These are phyloP conservation scores for Caenorhabditis imperialis DNA, from an alignment of 2,888 invertebrate genomes.

Conservation along the genomic window DNA sequence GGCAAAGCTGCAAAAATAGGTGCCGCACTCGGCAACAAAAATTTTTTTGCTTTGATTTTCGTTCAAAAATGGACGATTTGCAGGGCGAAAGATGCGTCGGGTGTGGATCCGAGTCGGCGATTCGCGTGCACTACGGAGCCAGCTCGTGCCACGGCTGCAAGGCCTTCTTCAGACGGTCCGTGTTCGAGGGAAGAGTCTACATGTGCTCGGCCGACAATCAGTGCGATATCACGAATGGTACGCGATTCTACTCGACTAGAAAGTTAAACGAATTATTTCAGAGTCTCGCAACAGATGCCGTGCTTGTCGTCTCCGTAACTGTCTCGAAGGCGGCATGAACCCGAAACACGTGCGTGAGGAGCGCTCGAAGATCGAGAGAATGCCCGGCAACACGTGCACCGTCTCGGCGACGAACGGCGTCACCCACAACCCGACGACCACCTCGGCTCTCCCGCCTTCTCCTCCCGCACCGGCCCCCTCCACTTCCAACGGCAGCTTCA, in stretches of 20 bases:
- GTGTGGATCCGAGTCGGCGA: constrained; percentile 64
- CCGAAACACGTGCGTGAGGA: constrained; percentile 70
- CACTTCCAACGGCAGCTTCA: constrained; percentile 13
- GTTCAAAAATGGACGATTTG: too few species aligned
- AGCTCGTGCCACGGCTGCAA: constrained; percentile 72
- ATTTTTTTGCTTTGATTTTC: too few species aligned
- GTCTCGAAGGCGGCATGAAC: constrained; percentile 71
- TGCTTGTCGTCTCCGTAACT: constrained; percentile 69
- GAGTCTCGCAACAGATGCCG: constrained; percentile 70
- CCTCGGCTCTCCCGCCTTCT: neutral
- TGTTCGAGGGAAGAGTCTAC: constrained; percentile 67
- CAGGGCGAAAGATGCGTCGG: constrained; percentile 67
- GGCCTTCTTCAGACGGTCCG: constrained; percentile 67
- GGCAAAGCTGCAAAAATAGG: neutral
- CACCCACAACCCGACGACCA: constrained; percentile 18
- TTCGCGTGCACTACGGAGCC: constrained; percentile 71
- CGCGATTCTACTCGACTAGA: constrained; percentile 1
- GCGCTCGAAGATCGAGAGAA: constrained; percentile 58
- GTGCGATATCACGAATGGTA: constrained; percentile 67
- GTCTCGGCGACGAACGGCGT: constrained; percentile 50
- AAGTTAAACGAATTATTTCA: constrained; percentile 26
- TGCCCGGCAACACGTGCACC: constrained; percentile 48
- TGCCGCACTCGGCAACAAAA: neutral
- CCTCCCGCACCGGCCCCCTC: neutral
- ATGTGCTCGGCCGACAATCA: constrained; percentile 60